Base-by-base conservation (phyloP, 2,797 vertebrate species). In the Pangasius krempfi region DNA sequence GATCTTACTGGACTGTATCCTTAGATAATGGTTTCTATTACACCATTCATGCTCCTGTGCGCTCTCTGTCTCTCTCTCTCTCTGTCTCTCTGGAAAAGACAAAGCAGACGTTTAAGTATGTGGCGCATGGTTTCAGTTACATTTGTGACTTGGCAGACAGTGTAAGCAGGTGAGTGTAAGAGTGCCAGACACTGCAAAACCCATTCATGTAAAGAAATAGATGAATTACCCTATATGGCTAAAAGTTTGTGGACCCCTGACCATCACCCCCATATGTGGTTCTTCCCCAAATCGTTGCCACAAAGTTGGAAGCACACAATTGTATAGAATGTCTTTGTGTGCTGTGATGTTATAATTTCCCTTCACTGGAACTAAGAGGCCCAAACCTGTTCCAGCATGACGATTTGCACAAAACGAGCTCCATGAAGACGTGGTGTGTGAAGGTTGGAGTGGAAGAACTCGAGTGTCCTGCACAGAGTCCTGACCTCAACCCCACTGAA, bases 1-100 rank as follows among this genome's bases (percentile, higher is more conserved):
- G 85, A 68, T 89, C 75, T 90, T 88, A 90, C 44, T 72, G 25
- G 18, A 88, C 66, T 81, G 75, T 86, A 54, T 76, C 37, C 27
- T 90, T 90, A 87, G 16, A 52, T 85, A 89, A 78, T 52, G 47
- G 50, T 78, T 78, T n/a, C 10, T 78, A 6, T 78, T n/a, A n/a
- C 27, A 54, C 3, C 16, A 56, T 20, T 79, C 47, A 52, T n/a
- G 18, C 50, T 79, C 73, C 25, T 14, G 22, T n/a, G 52, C 52
- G 0, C 18, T 37, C 16, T 78, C 75, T 72, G 16, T 78, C 22
- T 85, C 50, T 56, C 12, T 56, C 88, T 76, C 68, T 72, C 52
- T 33, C 62, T 68, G 56, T 84, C 62, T 89, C 73, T 66, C 37
- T 68, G 22, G 37, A 40, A 62, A 47, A 83, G 58, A 64, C 25